Base-by-base conservation (phyloP, 2,797 vertebrate genomes). In the Neoniphon sammara region DNA sequence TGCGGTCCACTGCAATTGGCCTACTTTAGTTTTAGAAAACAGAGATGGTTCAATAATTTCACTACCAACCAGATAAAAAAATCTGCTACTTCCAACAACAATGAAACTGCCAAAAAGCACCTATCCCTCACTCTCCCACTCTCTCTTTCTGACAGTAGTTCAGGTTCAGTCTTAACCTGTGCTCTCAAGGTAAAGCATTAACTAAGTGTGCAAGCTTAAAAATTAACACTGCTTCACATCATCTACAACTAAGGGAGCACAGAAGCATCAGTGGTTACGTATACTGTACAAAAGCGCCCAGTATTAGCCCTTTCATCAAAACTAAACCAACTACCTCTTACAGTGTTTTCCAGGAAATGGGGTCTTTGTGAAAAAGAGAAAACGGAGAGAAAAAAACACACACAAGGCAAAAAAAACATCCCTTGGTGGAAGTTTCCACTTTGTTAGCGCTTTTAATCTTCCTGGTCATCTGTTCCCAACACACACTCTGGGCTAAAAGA, bases 341-440 rank as follows among this genome's bases (percentile, higher is more conserved):
- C 80, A 68, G 86, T 94, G 93, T 96, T 96, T 96, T 96, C 92
- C 95, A 96, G 95, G 95, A 96, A 96, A 94, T 92, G 82, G 73
- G 89, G 91, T 93, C 92, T 94, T 96, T 94, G 94, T 92, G 90
- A 88, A 85, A 84, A 80, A 80, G 62, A 84, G 75, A 90, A 89
- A 77, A 82, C 80, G 36, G 77, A 89, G 91, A 91, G 83, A 94
- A 94, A 95, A 93, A 95, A 83, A 86, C 82, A 89, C 86, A 89
- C 81, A 83, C 89, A 88, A 80, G 88, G 87, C 90, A 90, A 89
- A 91, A n/a, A 92, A 95, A 96, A 95, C 93, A 96, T 93, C 92
- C 94, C 93, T 87, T 90, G 83, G 87, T 97, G 96, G 96, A 97
- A 97, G 95, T 98, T 98, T 97, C 97, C 97, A 98, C 95, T 96